These are phyloP conservation scores for Gerris lacustris DNA, from an alignment of 2,888 invertebrate genomes.

Conservation along the genomic window DNA sequence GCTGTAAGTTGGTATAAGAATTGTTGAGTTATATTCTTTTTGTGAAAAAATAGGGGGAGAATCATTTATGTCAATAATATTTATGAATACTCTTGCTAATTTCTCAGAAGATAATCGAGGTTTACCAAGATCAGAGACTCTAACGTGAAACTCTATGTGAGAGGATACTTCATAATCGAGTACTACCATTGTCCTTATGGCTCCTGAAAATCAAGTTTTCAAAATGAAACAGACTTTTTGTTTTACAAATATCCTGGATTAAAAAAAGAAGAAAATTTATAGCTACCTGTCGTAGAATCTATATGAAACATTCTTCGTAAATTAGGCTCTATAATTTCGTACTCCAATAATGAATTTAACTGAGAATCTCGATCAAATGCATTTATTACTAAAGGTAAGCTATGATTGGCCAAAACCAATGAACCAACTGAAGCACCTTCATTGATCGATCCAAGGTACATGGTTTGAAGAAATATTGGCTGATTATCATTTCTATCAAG, in stretches of 20 bases:
- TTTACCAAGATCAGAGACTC: constrained; percentile 70
- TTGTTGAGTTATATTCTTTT: constrained; percentile 56
- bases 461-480: constrained; percentile 54
- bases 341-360: constrained; percentile 69
- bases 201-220: constrained; percentile 43
- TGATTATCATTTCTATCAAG: constrained; percentile 79
- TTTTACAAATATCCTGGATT: no score
- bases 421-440: constrained; percentile 63
- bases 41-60: constrained; percentile 71
- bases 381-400: constrained; percentile 67
- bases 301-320: constrained; percentile 71
- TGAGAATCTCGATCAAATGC: constrained; percentile 78
- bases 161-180: constrained; percentile 67
- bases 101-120: constrained; percentile 68
- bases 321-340: constrained; percentile 67
- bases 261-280: neutral
- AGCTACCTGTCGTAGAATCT: constrained; percentile 59
- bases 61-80: constrained; percentile 74
- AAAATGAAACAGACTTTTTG: no score
- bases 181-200: constrained; percentile 60
- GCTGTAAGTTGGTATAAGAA: constrained; percentile 69
- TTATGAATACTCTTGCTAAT: constrained; percentile 64
- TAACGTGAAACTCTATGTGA: constrained; percentile 66
- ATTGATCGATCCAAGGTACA: constrained; percentile 58
- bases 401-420: constrained; percentile 54